Base-by-base conservation (phyloP, 2,113 vertebrate species). In the Corydoras maculifer region DNA sequence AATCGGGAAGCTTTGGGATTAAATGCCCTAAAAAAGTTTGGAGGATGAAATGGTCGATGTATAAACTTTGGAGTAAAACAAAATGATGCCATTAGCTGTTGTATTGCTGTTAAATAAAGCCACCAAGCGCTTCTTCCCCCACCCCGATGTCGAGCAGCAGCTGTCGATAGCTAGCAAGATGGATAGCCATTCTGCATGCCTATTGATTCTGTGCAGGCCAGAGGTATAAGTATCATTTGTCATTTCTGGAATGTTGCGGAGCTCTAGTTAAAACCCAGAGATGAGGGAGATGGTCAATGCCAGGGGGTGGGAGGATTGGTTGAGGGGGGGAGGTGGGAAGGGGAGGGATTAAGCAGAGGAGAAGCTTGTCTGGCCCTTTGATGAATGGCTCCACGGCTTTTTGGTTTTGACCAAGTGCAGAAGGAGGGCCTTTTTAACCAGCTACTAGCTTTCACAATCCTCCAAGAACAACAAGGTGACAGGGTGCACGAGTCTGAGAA, bases 241-340 rank as follows among this genome's bases (percentile, higher is more conserved):
- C 96, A 98, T 97, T 92, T 94, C 90, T 93, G 93, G 93, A 95
- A 94, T 93, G 94, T 95, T 94, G 92, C 91, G 85, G 75, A 94
- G 94, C 94, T 92, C 92, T 92, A 93, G 86, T 97, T 99, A 95
- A 94, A 91, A 92, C 91, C 90, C 83, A 90, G 92, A 91, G 91
- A 89, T 86, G 76, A 78, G 80, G 78, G 81, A 75, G 83, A 79
- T 83, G 79, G 80, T 72, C 74, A 35, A 15, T 90, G 91, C 89
- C 94, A 77, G 51, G 70, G 76, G 67, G 81, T 80, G 78, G 79
- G 84, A 73, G 80, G 72, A 88, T 74, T 76, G 77, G 58, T 25
- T 25, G 18, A 43, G 35, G 35, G 7, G 35, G 35, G 35, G 4
- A 5, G 35, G 7, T 43, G 35, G 35, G 35, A 25, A 25, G 18